Percentiles rank a stretch among this genome's conserved stretches.
These are phyloP conservation scores for Hippoglossus stenolepis DNA, from an alignment of 2,113 vertebrate species.

Conservation along the genomic window DNA sequence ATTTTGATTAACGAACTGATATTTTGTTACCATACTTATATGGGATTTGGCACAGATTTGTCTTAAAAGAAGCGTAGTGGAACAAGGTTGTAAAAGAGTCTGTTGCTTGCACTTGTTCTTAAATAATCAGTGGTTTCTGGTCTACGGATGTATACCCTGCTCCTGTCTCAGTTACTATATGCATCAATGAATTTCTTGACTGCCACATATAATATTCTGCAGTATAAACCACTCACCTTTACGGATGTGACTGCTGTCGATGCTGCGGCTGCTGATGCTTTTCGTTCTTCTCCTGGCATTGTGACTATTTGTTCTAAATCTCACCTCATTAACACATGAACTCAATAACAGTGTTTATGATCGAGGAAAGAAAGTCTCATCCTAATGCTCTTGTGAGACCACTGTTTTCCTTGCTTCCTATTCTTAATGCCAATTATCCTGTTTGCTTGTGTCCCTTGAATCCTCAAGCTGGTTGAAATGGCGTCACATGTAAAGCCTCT, in stretches of 20 bases:
- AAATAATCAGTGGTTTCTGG: too few relatives aligned
- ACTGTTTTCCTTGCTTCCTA: neutral
- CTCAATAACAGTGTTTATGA: neutral
- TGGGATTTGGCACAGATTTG: neutral
- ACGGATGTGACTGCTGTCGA: too few relatives aligned
- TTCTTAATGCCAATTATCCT: slow-evolving; percentile 1
- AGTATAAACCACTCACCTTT: too few relatives aligned
- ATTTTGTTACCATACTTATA: neutral
- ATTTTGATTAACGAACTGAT: neutral
- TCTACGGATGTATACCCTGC: too few relatives aligned
- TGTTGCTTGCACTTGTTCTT: too few relatives aligned
- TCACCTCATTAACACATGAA: neutral
- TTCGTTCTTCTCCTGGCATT: neutral
- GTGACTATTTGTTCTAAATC: neutral
- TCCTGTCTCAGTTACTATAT: too few relatives aligned
- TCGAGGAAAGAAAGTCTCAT: neutral
- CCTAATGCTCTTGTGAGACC: neutral
- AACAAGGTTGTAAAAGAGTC: too few relatives aligned
- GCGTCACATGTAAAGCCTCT: neutral
- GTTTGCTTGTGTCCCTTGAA: neutral
- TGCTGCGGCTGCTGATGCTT: too few relatives aligned
- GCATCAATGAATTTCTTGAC: too few relatives aligned
- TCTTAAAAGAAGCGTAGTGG: neutral
- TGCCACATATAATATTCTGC: too few relatives aligned
- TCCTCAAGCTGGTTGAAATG: slow-evolving; percentile 1